Conservation (phyloP, 2,888 invertebrate species). For the Ophion ventricosus region DNA sequence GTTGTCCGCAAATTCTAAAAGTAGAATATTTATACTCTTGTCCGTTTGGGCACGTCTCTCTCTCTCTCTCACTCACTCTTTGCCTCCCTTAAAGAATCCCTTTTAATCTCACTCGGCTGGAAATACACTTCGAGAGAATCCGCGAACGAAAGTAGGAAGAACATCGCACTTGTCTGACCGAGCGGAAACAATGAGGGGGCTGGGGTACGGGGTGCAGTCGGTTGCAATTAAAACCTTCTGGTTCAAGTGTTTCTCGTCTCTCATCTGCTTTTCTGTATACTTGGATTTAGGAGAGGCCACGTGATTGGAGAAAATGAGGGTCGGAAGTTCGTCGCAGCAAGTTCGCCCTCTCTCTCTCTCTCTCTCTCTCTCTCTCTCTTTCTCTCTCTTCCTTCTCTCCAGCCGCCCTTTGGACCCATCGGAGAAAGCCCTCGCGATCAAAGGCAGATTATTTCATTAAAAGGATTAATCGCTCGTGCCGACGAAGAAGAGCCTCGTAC, state of each 20-base stretch:
- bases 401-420: slow-evolving; percentile 42
- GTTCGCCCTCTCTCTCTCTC: slow-evolving; percentile 15
- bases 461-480: slow-evolving; percentile 80
- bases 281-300: slow-evolving; percentile 63
- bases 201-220: slow-evolving; percentile 23
- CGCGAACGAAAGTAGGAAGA: slow-evolving; percentile 10
- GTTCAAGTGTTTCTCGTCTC: slow-evolving; percentile 79
- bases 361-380: background rate
- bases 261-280: slow-evolving; percentile 42
- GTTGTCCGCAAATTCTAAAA: slow-evolving; percentile 50
- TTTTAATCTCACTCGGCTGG: slow-evolving; percentile 27
- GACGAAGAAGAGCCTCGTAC: slow-evolving; percentile 55
- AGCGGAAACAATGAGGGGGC: slow-evolving; percentile 78
- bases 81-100: slow-evolving; percentile 5
- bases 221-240: slow-evolving; percentile 82
- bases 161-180: slow-evolving; percentile 68
- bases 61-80: background rate
- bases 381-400: slow-evolving; percentile 5
- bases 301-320: slow-evolving; percentile 71
- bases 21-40: slow-evolving; percentile 11
- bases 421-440: slow-evolving; percentile 75
- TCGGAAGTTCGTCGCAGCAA: slow-evolving; percentile 67
- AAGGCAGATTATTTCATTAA: slow-evolving; percentile 82
- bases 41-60: slow-evolving; percentile 11
- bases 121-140: slow-evolving; percentile 32